Percentiles rank a stretch among this genome's conserved stretches.
These are phyloP conservation scores for Steatornis caripensis DNA, from an alignment of 2,113 vertebrate species.

Conservation along the genomic window DNA sequence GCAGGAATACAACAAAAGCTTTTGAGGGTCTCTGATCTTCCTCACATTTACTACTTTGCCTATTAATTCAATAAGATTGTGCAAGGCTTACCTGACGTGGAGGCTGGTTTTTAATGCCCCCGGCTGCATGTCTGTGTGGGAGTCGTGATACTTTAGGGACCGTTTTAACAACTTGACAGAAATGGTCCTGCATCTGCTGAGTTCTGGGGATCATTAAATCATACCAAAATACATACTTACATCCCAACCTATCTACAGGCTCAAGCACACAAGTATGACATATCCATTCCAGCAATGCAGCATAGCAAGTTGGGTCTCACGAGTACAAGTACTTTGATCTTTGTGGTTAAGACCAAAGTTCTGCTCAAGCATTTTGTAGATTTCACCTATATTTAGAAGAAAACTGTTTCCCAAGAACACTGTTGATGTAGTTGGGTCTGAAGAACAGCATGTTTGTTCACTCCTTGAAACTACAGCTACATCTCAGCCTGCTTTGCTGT, in stretches of 20 bases:
- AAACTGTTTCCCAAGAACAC: neutral
- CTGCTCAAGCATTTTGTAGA: neutral
- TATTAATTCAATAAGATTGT: slow-evolving; percentile 54
- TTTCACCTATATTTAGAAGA: neutral
- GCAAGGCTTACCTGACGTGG: slow-evolving; percentile 11
- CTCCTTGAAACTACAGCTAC: neutral
- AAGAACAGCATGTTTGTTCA: neutral
- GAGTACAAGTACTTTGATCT: accelerated
- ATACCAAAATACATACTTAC: neutral
- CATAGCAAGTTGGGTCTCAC: neutral
- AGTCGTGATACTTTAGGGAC: neutral
- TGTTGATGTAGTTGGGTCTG: neutral
- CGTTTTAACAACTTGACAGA: neutral
- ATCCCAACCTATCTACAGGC: neutral
- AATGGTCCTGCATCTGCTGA: neutral
- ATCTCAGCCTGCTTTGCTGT: neutral
- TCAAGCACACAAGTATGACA: neutral
- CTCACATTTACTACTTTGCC: slow-evolving; percentile 32
- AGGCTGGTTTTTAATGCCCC: neutral
- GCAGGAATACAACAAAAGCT: slow-evolving; percentile 20
- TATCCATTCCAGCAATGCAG: neutral
- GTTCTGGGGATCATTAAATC: neutral
- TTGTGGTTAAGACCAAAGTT: neutral
- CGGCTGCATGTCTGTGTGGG: neutral
- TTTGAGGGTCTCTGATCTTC: slow-evolving; percentile 1